Conservation (phyloP, 1,140 invertebrate genomes). For the Campodea augens region DNA sequence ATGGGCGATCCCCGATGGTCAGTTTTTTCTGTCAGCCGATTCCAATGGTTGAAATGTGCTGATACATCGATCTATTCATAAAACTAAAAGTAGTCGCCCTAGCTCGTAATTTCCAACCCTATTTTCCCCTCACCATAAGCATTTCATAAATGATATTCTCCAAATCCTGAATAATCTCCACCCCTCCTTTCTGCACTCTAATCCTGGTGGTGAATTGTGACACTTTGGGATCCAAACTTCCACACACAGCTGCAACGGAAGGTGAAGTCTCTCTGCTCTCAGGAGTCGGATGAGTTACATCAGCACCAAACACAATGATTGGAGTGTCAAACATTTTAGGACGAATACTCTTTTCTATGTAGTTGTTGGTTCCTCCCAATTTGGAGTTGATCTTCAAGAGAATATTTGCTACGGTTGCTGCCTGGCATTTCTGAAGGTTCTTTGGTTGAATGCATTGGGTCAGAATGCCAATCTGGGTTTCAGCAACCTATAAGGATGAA, state of each 20-base stretch:
- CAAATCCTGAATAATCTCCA: constrained; percentile 57
- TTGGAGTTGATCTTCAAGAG: constrained; percentile 71
- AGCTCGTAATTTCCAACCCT: too few species aligned
- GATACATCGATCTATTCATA: too few species aligned
- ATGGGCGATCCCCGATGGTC: too few species aligned
- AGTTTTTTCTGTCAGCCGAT: too few species aligned
- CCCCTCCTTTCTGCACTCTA: constrained; percentile 37
- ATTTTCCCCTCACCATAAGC: too few species aligned
- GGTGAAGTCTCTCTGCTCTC: constrained; percentile 40
- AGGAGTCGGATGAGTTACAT: constrained; percentile 70
- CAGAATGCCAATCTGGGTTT: constrained; percentile 47
- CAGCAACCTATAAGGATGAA: too few species aligned
- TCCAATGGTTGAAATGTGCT: too few species aligned
- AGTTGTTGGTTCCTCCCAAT: constrained; percentile 63
- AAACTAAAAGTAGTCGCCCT: too few species aligned
- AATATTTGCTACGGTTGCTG: constrained; percentile 45
- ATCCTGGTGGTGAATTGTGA: constrained; percentile 49
- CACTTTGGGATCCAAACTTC: constrained; percentile 40
- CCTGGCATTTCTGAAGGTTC: constrained; percentile 26
- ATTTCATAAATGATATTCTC: constrained; percentile 42
- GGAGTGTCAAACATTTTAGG: constrained; percentile 21
- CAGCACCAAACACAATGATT: constrained; percentile 59
- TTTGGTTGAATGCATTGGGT: constrained; percentile 58
- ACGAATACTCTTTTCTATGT: constrained; percentile 19
- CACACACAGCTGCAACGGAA: constrained; percentile 58